These are phyloP conservation scores for Origma solitaria DNA, from an alignment of 2,113 vertebrate species.

Conservation along the genomic window DNA sequence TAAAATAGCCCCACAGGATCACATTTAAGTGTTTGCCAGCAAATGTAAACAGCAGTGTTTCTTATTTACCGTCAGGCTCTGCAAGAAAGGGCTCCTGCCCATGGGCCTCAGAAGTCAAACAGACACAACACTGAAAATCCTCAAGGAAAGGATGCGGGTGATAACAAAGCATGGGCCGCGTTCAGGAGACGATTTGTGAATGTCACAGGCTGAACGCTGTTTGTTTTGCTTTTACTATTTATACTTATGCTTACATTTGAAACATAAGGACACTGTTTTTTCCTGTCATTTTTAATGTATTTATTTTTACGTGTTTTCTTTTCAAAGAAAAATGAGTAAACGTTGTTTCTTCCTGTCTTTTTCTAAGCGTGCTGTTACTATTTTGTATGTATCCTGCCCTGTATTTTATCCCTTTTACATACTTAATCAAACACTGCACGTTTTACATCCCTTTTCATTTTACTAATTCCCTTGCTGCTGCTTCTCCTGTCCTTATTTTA, in stretches of 20 bases:
- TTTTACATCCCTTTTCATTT: not conserved
- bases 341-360: conserved; percentile 34
- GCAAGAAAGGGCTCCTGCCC: not conserved
- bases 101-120: not conserved
- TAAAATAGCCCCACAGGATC: not conserved
- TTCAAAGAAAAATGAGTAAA: conserved; percentile 1
- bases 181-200: not conserved
- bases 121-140: conserved; percentile 12
- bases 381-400: conserved; percentile 18
- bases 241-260: conserved; percentile 44
- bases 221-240: conserved; percentile 58
- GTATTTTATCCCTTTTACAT: not conserved
- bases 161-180: not conserved
- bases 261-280: conserved; percentile 27
- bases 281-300: conserved; percentile 47
- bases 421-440: not conserved
- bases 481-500: not conserved
- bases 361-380: not conserved
- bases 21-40: not conserved
- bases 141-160: conserved; percentile 16
- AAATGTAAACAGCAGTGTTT: not conserved
- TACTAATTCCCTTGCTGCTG: not conserved
- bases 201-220: not conserved
- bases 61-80: not conserved
- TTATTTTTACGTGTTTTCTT: conserved; percentile 47